Percentiles rank a stretch among this genome's conserved stretches.
Evolutionary conservation across 1,140 invertebrate species (phyloP).

Genomic region (Pinna nobilis): DNA sequence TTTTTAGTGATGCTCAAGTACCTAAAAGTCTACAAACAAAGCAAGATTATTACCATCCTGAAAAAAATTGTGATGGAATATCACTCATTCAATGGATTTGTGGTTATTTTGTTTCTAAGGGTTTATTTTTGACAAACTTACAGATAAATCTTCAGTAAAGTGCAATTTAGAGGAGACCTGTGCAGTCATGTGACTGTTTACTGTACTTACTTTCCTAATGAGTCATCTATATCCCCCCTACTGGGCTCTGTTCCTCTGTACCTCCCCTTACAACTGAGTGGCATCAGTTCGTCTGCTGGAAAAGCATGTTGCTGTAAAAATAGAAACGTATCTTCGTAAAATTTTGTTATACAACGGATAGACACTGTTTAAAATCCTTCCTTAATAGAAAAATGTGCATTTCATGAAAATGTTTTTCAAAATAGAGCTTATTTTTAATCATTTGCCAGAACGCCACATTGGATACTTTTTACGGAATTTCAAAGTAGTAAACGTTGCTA

Average conservation of each 20-base stretch:
- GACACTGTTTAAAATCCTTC: too few species aligned
- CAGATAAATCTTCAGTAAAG: too few species aligned
- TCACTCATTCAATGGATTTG: too few species aligned
- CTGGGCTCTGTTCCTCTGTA: slow-evolving; percentile 86
- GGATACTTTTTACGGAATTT: neutral
- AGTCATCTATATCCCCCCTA: slow-evolving; percentile 96
- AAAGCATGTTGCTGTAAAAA: slow-evolving; percentile 84
- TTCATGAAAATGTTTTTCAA: neutral
- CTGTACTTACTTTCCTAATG: slow-evolving; percentile 97
- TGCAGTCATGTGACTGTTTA: too few species aligned
- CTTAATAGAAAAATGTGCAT: neutral
- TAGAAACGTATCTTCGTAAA: slow-evolving; percentile 26
- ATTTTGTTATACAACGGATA: neutral
- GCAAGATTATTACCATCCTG: too few species aligned
- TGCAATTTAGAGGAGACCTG: too few species aligned
- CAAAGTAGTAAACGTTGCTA: neutral
- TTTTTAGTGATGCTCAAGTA: too few species aligned
- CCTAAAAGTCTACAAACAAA: too few species aligned
- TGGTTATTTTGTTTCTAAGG: too few species aligned
- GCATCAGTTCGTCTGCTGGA: slow-evolving; percentile 99
- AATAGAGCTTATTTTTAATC: neutral
- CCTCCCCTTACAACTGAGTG: slow-evolving; percentile 93
- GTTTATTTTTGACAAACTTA: too few species aligned
- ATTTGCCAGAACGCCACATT: neutral
- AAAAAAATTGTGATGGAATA: too few species aligned